Conservation (phyloP, 2,888 invertebrate species). For the Folsomia candida region DNA sequence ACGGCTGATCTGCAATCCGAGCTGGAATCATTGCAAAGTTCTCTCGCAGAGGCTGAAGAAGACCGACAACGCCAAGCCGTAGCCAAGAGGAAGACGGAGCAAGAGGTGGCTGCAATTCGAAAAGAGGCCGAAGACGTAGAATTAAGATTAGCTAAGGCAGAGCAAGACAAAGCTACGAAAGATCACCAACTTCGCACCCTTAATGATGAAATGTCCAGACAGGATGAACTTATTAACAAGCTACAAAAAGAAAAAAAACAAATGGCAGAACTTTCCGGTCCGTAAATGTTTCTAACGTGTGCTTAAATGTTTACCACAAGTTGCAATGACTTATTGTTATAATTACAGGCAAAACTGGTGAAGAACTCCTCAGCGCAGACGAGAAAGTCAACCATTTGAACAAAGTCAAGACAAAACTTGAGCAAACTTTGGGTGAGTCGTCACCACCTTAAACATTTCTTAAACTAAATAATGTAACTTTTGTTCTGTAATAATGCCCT, state of each 20-base stretch:
- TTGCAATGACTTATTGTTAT: too few relatives aligned
- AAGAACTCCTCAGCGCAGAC: neutral
- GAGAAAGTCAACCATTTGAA: neutral
- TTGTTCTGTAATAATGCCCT: too few relatives aligned
- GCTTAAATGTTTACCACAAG: too few relatives aligned
- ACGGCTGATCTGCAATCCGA: neutral
- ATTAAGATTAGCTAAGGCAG: neutral
- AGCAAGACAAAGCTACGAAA: neutral
- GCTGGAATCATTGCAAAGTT: neutral
- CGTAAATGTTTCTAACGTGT: too few relatives aligned
- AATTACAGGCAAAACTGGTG: neutral
- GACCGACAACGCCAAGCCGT: neutral
- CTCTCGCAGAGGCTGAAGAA: neutral
- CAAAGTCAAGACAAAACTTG: neutral
- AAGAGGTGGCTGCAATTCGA: neutral
- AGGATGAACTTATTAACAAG: neutral
- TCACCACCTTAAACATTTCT: too few relatives aligned
- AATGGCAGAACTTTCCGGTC: neutral
- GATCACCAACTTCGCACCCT: neutral
- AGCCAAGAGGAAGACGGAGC: neutral
- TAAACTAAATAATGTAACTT: too few relatives aligned
- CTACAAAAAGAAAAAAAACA: neutral
- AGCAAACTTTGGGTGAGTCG: neutral
- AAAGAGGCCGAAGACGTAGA: neutral
- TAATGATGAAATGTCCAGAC: neutral